Base-by-base conservation (phyloP, 1,140 invertebrate species). In the Plectus sambesii region DNA sequence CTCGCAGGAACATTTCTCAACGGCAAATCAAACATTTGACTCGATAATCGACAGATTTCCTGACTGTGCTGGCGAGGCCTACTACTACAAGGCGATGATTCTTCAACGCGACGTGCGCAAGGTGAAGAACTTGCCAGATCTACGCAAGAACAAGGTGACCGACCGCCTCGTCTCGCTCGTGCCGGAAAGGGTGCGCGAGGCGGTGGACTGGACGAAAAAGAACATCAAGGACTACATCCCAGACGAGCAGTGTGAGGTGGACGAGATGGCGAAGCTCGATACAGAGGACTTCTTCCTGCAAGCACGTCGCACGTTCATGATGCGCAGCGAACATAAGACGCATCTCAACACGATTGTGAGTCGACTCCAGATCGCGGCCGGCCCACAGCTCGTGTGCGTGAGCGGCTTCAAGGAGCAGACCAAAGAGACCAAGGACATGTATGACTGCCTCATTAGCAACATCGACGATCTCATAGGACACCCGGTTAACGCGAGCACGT, bases 381-480 rank as follows among this genome's bases (percentile, higher is more conserved):
- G 5, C 26, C 38, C 25, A 5, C n/a, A 5, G 19, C 5, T 5
- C 25, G 5, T 39, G n/a, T n/a, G n/a, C 25, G n/a, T 23, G 5
- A 42, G 41, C n/a, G 41, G 41, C 5, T 46, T 41, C 22, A 41
- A 6, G 15, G 36, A 5, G 15, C 44, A 46, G 19, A 23, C 24
- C 5, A 22, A 43, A 42, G 44, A 46, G 27, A 6, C 39, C 8
- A 46, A 24, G 5, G 44, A 30, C 5, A 22, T 42, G 6, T 22
- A 41, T 5, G 44, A 43, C 17, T 5, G 6, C 23, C 6, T 46
- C 6, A 46, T 46, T 22, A 41, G 44, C 5, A 46, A 46, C 36
- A 46, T 46, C 27, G 44, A 46, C 6, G 36, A 46, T 22, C 6
- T 46, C n/a, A 6, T 46, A 6, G 44, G 44, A 5, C 12, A 24